Evolutionary conservation across 2,113 vertebrate species (phyloP).

Genomic region (Tenrec ecaudatus): DNA sequence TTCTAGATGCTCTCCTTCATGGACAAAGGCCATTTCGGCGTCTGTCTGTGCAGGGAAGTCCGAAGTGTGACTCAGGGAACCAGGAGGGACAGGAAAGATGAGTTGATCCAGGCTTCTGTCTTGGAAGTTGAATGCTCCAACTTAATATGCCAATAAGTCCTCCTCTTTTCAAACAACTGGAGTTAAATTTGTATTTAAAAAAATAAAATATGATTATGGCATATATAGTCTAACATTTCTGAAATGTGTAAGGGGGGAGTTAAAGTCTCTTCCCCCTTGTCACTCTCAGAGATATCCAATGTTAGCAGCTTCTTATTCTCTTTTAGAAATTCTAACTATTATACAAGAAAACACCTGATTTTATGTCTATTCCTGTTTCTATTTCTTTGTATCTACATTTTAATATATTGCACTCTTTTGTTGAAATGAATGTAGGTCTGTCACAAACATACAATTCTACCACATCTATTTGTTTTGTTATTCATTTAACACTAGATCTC

Average conservation of each 20-base stretch:
- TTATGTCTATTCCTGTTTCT: neutral
- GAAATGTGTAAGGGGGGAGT: neutral
- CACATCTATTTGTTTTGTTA: slow-evolving; percentile 23
- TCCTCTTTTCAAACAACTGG: slow-evolving; percentile 9
- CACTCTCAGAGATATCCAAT: neutral
- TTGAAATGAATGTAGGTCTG: neutral
- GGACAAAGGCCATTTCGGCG: slow-evolving; percentile 21
- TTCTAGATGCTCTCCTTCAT: neutral
- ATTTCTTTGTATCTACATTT: neutral
- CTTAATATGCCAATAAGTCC: neutral
- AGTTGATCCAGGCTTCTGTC: neutral
- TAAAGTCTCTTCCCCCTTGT: neutral
- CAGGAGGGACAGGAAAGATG: neutral
- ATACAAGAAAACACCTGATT: neutral
- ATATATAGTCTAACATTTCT: neutral
- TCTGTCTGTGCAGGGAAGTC: neutral
- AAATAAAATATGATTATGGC: neutral
- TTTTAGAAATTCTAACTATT: neutral
- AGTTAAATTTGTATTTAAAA: neutral
- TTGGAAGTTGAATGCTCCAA: neutral
- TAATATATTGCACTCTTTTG: neutral
- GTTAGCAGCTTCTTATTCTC: neutral
- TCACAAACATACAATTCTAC: neutral
- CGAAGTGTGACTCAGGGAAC: neutral
- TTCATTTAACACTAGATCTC: neutral